Conservation (phyloP, 2,113 vertebrate species). For the Channa argus region DNA sequence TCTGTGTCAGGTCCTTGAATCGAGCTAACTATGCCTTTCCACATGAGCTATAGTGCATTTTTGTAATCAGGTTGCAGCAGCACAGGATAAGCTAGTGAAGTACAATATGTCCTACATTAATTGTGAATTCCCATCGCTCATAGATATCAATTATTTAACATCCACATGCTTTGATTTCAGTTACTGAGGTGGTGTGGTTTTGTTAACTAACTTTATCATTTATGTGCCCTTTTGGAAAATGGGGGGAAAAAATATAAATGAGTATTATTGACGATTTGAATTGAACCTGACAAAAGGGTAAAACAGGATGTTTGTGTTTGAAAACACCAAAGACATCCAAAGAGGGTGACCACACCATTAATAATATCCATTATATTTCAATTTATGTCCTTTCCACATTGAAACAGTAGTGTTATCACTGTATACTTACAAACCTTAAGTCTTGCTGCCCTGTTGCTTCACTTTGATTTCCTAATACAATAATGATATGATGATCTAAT, state of each 20-base stretch:
- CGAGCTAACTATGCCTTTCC: slow-evolving; percentile 69
- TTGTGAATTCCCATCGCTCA: slow-evolving; percentile 14
- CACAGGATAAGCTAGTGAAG: slow-evolving; percentile 72
- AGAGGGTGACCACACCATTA: slow-evolving; percentile 28
- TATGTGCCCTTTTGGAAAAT: slow-evolving; percentile 7
- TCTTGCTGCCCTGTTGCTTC: slow-evolving; percentile 37
- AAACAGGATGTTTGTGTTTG: slow-evolving; percentile 11
- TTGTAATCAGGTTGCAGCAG: slow-evolving; percentile 66
- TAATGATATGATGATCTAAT: slow-evolving; percentile 1
- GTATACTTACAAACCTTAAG: slow-evolving; percentile 8
- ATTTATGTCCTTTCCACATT: slow-evolving; percentile 5
- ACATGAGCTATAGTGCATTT: slow-evolving; percentile 61
- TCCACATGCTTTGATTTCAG: slow-evolving; percentile 25
- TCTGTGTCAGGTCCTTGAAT: slow-evolving; percentile 62
- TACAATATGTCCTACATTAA: slow-evolving; percentile 36
- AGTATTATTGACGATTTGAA: slow-evolving; percentile 3
- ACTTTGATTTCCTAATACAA: slow-evolving; percentile 17
- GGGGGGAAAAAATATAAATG: slow-evolving; percentile 6
- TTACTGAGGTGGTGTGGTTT: slow-evolving; percentile 24
- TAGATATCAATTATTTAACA: slow-evolving; percentile 28
- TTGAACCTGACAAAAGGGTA: not conserved
- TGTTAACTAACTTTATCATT: not conserved
- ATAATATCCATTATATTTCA: slow-evolving; percentile 1
- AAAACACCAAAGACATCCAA: slow-evolving; percentile 1
- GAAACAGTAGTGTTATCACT: slow-evolving; percentile 18